Base-by-base conservation (phyloP, 2,888 invertebrate genomes). In the Disparrhopalites patrizii region DNA sequence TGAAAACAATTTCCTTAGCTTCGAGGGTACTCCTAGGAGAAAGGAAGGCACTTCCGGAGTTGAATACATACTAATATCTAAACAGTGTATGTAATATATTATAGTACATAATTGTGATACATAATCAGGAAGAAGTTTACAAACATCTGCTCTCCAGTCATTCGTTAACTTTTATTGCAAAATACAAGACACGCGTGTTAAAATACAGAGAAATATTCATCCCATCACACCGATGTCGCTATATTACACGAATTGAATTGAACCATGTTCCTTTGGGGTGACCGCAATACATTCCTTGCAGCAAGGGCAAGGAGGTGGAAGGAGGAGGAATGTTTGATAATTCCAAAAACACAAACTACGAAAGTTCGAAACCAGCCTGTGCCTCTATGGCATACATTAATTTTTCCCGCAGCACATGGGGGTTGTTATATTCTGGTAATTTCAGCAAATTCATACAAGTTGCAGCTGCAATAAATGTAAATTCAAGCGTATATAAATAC, bases 381-480 rank as follows among this genome's bases (percentile, higher is more conserved):
- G 96, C 89, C 81, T 94, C 92, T 77, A 98, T 93, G 51, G 96
- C 96, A 78, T 94, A 93, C 10, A 93, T 80, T 65, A 98, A 83
- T 79, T 94, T 95, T 75, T 89, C 87, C 40, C 86, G 84, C 77
- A 98, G 82, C 63, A 86, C 83, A 64, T 86, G 85, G 75, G 90
- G 88, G 56, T 88, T 88, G 70, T 84, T 84, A 78, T 94, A 93
- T 77, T 94, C 90, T 0, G 98, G 98, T 75, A 99, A 83, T 81
- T 98, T 98, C 68, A 99, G 83, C 70, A 99, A 84, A 83, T 99
- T 98, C 88, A 99, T 93, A 79, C 98, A 99, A 3, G 99, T 99
- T 79, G 94, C 94, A 8, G 98, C 93, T 75, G 55, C 10, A 65
- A 57, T n/a, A n/a, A 33, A 3, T n/a, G n/a, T n/a, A n/a, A n/a